Percentiles rank a stretch among this genome's conserved stretches.
phyloP scores from a whole-genome alignment of 1,140 invertebrate species.

The Eupeodes corollae region DNA sequence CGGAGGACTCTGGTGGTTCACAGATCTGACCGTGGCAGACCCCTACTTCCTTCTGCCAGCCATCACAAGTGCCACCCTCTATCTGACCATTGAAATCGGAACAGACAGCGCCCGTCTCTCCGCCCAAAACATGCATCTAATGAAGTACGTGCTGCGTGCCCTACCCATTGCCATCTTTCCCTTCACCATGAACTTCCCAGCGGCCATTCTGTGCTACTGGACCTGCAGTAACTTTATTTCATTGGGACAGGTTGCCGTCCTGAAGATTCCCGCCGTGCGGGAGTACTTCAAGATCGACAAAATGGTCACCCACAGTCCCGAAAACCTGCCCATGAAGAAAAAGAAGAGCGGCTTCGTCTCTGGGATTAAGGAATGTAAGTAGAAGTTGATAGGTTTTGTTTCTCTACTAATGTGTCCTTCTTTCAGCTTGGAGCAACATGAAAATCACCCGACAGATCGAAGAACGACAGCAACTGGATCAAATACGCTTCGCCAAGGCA shows the following conservation, averaged over 20 bases:
- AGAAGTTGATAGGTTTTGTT: too few species aligned
- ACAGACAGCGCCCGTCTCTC: constrained; percentile 58
- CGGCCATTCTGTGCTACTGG: constrained; percentile 86
- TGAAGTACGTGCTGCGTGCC: constrained; percentile 62
- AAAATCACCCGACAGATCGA: constrained; percentile 67
- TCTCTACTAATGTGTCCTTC: neutral
- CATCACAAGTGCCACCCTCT: constrained; percentile 69
- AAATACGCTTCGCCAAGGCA: constrained; percentile 66
- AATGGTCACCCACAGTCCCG: constrained; percentile 44
- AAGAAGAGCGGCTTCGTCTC: constrained; percentile 57
- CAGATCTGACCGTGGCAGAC: constrained; percentile 81
- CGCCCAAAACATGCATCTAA: constrained; percentile 49
- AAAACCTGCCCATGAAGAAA: constrained; percentile 49
- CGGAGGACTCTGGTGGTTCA: constrained; percentile 90
- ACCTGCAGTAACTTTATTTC: constrained; percentile 80
- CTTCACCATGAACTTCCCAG: constrained; percentile 79
- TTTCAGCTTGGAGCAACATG: constrained; percentile 68
- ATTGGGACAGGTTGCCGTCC: constrained; percentile 63
- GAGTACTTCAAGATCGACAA: constrained; percentile 68
- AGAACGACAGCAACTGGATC: constrained; percentile 62
- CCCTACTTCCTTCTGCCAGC: constrained; percentile 81
- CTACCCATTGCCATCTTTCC: constrained; percentile 75
- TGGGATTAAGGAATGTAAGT: constrained; percentile 74
- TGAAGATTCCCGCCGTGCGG: constrained; percentile 64
- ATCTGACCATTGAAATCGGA: constrained; percentile 71